Conservation (phyloP, 1,140 invertebrate genomes). For the Philopotamus ludificatus region DNA sequence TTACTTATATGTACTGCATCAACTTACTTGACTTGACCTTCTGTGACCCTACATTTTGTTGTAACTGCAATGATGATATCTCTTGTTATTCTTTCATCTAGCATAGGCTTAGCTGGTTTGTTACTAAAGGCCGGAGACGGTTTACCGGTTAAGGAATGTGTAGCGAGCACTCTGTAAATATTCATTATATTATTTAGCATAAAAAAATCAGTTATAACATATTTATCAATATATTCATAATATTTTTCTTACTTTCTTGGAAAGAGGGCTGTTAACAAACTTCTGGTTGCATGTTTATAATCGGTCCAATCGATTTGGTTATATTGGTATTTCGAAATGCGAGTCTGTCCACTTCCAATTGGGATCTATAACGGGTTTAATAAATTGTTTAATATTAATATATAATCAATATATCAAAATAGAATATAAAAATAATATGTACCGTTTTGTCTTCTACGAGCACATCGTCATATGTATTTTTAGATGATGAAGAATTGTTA, state of each 20-base stretch:
- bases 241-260: constrained; percentile 44
- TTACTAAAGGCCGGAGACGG: constrained; percentile 49
- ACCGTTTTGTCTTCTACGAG: too few species aligned
- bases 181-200: not conserved
- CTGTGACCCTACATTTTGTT: constrained; percentile 45
- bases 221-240: not conserved
- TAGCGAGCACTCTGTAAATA: constrained; percentile 49
- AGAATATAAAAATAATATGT: too few species aligned
- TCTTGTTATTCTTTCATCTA: constrained; percentile 45
- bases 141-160: constrained; percentile 51
- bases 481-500: too few species aligned
- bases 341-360: constrained; percentile 47
- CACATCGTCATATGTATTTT: too few species aligned
- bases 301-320: constrained; percentile 49
- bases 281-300: constrained; percentile 48
- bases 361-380: too few species aligned
- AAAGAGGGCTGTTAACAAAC: constrained; percentile 49
- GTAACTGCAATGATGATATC: constrained; percentile 51
- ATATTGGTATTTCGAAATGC: constrained; percentile 45
- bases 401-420: too few species aligned
- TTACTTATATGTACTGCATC: too few species aligned
- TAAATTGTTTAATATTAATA: too few species aligned
- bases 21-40: constrained; percentile 48
- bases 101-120: constrained; percentile 48
- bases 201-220: not conserved